A percentile compares a stretch with the other conserved stretches of the same genome.
Evolutionary conservation across 2,113 vertebrate genomes (phyloP).

Genomic region (Seriola rivoliana): DNA sequence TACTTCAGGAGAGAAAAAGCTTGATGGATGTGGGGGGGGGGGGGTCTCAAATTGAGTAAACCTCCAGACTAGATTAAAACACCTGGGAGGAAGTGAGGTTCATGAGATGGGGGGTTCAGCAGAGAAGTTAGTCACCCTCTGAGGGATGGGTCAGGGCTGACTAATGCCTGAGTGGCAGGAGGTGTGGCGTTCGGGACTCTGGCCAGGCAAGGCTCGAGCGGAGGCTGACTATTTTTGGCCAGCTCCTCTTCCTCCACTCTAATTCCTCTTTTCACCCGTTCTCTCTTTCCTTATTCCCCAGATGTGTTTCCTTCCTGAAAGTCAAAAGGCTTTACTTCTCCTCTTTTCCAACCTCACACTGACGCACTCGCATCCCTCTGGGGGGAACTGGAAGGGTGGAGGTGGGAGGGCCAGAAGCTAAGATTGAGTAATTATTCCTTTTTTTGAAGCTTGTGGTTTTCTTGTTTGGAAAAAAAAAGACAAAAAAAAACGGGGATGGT

Average conservation of each 20-base stretch:
- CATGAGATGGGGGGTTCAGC: slow-evolving; percentile 31
- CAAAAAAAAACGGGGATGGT: slow-evolving; percentile 54
- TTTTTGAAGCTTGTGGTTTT: slow-evolving; percentile 80
- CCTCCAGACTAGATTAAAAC: slow-evolving; percentile 25
- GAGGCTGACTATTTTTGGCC: slow-evolving; percentile 76
- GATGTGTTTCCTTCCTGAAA: slow-evolving; percentile 85
- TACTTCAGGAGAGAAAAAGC: too few relatives aligned
- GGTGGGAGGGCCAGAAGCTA: slow-evolving; percentile 68
- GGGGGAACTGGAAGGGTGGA: slow-evolving; percentile 69
- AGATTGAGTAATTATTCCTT: slow-evolving; percentile 82
- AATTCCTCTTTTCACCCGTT: slow-evolving; percentile 82
- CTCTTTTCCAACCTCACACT: slow-evolving; percentile 77
- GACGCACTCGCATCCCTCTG: slow-evolving; percentile 75
- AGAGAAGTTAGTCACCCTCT: slow-evolving; percentile 65
- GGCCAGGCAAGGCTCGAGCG: slow-evolving; percentile 51
- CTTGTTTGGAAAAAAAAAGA: slow-evolving; percentile 74
- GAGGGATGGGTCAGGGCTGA: slow-evolving; percentile 68
- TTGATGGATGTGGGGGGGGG: too few relatives aligned
- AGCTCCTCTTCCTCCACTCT: slow-evolving; percentile 74
- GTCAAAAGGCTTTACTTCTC: slow-evolving; percentile 81
- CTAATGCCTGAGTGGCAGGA: slow-evolving; percentile 70
- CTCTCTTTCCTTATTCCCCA: slow-evolving; percentile 81
- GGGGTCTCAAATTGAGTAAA: slow-evolving; percentile 42
- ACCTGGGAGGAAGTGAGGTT: slow-evolving; percentile 68
- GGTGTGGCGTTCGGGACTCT: slow-evolving; percentile 58